Base-by-base conservation (phyloP, 2,113 vertebrate genomes). In the Neolamprologus modestus region DNA sequence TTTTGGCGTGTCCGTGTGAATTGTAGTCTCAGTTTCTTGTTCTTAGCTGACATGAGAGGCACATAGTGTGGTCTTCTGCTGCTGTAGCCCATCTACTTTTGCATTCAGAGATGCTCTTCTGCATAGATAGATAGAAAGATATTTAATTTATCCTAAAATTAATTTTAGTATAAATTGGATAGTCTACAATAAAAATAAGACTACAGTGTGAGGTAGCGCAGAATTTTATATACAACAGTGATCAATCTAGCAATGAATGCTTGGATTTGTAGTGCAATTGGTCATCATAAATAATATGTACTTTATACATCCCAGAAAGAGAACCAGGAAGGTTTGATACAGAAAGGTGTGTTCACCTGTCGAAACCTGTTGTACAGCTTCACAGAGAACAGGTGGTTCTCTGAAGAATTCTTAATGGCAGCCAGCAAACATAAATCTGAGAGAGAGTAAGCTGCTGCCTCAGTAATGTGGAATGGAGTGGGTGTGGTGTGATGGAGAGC, bases 1-100 rank as follows among this genome's bases (percentile, higher is more conserved):
- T 71, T 71, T 71, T 71, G 35, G 35, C 2, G 0, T 0, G n/a
- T 40, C n/a, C 1, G 1, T 2, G 35, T 21, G 2, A 9, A 40
- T 21, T 68, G 63, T 40, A 68, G n/a, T 40, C 35, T 71, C 66
- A 73, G 68, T 47, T 73, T 73, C 37, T 13, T 45, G 37, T 10
- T 73, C 0, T 73, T 45, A 73, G 37, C 68, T 26, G 37, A 71
- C 66, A 42, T 4, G 7, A 73, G 37, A 26, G 21, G 21, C 21
- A 1, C 68, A 24, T 9, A 26, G 68, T 26, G 37, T 45, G 68
- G 68, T 73, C 37, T 73, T 73, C 37, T 26, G 66, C 21, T 42
- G 37, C 37, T 16, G 8, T 71, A 26, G 0, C 66, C 21, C 66
- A 71, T 42, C 66, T 71, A 16, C 66, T 10, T 73, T 40, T 71